Evolutionary conservation across 1,140 invertebrate species (phyloP).

Genomic region (Ips typographus): DNA sequence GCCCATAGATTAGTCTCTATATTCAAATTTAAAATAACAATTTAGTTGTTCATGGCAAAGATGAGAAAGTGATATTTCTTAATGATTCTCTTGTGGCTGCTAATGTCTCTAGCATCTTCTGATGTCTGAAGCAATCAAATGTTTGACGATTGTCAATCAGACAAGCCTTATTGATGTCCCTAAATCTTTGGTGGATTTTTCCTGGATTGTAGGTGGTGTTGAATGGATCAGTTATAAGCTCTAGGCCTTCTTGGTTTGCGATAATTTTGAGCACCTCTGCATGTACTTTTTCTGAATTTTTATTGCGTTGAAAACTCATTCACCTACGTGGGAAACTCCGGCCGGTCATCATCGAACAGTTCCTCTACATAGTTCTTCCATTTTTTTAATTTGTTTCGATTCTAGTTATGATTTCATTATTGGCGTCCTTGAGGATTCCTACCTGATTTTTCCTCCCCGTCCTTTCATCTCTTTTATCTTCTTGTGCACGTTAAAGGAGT

Average conservation of each 20-base stretch:
- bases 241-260: conserved; percentile 2
- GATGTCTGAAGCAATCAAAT: conserved; percentile 11
- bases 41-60: no score
- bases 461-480: no score
- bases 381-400: no score
- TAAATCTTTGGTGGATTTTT: not conserved
- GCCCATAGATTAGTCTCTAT: no score
- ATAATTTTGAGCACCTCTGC: conserved; percentile 11
- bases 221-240: conserved; percentile 8
- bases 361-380: no score
- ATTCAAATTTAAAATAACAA: no score
- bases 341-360: conserved; percentile 3
- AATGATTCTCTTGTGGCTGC: no score
- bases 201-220: conserved; percentile 1
- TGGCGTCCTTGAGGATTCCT: no score
- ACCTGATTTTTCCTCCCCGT: no score
- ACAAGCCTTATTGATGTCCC: conserved; percentile 2
- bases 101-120: conserved; percentile 10
- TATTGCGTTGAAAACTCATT: conserved; percentile 4
- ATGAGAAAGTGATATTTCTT: no score
- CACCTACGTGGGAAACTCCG: conserved; percentile 8
- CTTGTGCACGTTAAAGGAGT: not conserved
- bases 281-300: conserved; percentile 3
- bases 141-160: not conserved
- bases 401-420: no score